Evolutionary conservation across 92 coral and sea anemone species (phyloP).

Genomic region (Porites lobata): DNA sequence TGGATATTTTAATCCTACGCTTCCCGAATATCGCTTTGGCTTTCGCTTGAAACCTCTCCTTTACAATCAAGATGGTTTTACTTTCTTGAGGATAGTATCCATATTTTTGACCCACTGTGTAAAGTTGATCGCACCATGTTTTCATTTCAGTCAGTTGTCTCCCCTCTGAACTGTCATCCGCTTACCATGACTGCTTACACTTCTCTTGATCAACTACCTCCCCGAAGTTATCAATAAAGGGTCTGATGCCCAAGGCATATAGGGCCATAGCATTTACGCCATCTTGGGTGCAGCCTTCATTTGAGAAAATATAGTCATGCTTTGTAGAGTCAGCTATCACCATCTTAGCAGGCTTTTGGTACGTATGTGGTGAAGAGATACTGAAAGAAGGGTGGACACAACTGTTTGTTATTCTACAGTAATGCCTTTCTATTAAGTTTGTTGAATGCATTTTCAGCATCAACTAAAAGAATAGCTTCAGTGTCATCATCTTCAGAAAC

Average conservation of each 20-base stretch:
- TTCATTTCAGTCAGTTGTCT: conserved; percentile 34
- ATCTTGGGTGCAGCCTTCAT: conserved; percentile 11
- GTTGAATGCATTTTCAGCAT: conserved; percentile 51
- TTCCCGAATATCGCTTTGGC: conserved; percentile 43
- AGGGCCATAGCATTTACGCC: conserved; percentile 10
- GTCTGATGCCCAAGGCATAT: conserved; percentile 43
- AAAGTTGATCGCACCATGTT: conserved; percentile 55
- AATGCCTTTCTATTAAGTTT: conserved; percentile 41
- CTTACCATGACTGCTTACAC: conserved; percentile 23
- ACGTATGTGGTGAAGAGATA: conserved; percentile 1
- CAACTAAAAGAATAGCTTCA: conserved; percentile 20
- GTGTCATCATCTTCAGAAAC: background rate
- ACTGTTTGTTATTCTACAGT: conserved; percentile 34
- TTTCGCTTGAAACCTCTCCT: conserved; percentile 20
- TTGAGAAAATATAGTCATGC: conserved; percentile 18
- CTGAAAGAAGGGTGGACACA: conserved; percentile 44
- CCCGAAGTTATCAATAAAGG: conserved; percentile 30
- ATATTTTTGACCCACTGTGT: conserved; percentile 14
- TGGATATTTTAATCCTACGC: conserved; percentile 29
- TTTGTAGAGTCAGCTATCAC: conserved; percentile 34
- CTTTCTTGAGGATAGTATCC: conserved; percentile 37
- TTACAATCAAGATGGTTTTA: conserved; percentile 53
- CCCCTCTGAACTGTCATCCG: conserved; percentile 35
- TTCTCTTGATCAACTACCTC: conserved; percentile 6
- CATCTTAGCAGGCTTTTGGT: conserved; percentile 19